phyloP scores from a whole-genome alignment of 2,797 vertebrate species.

The Numenius phaeopus region DNA sequence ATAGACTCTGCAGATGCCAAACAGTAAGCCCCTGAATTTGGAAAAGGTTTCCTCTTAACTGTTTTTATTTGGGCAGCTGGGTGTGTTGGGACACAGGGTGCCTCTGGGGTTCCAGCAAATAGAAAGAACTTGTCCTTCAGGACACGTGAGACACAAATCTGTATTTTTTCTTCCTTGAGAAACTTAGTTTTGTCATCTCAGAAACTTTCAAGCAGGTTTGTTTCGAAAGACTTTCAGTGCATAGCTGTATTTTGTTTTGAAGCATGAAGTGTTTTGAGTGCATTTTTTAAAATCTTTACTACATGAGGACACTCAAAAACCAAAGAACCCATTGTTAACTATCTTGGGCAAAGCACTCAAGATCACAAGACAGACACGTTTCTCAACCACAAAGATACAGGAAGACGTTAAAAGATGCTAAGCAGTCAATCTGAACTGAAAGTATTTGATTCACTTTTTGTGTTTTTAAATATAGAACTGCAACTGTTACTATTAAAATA shows the following conservation, averaged over 20 bases:
- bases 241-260: not conserved
- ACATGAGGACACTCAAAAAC: not conserved
- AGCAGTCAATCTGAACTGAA: not conserved
- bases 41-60: not conserved
- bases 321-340: conserved; percentile 1
- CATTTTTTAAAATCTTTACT: not conserved
- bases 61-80: not conserved
- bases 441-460: not conserved
- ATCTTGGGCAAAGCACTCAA: not conserved
- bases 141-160: not conserved
- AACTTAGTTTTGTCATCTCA: not conserved
- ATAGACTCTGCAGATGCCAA: not conserved
- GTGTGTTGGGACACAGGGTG: not conserved
- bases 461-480: not conserved
- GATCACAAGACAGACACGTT: conserved; percentile 44
- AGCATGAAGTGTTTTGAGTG: not conserved
- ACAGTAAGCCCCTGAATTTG: not conserved
- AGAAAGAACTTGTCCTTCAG: conserved; percentile 15
- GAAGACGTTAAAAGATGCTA: not conserved
- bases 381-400: conserved; percentile 1
- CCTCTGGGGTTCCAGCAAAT: not conserved
- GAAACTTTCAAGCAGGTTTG: not conserved
- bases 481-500: not conserved
- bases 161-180: not conserved
- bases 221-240: not conserved